Evolutionary conservation across 1,140 invertebrate genomes (phyloP).

Genomic region (Camponotus vicinus): DNA sequence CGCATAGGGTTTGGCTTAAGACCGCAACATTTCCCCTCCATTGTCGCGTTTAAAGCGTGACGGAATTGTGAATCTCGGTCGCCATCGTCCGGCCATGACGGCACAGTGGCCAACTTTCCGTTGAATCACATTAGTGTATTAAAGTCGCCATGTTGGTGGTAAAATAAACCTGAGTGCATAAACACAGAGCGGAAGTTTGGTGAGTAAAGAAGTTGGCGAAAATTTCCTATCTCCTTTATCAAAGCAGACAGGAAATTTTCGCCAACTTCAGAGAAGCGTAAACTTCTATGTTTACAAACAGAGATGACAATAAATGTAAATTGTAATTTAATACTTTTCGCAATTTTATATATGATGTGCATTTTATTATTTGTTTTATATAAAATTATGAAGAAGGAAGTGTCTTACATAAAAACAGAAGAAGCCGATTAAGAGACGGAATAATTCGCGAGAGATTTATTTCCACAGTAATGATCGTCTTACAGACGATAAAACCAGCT

Average conservation of each 20-base stretch:
- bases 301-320: neutral
- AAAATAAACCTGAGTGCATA: neutral
- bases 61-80: constrained; percentile 33
- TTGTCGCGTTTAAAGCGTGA: constrained; percentile 51
- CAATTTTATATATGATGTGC: neutral
- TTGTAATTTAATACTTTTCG: neutral
- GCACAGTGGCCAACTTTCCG: constrained; percentile 44
- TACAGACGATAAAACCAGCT: neutral
- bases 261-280: no score
- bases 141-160: constrained; percentile 56
- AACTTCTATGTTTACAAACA: neutral
- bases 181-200: constrained; percentile 10
- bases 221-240: no score
- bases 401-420: neutral
- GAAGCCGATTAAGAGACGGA: neutral
- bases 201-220: neutral
- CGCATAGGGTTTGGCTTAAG: constrained; percentile 76
- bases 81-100: constrained; percentile 42
- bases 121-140: constrained; percentile 52
- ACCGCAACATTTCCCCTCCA: constrained; percentile 74
- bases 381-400: neutral
- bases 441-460: neutral
- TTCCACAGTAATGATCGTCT: neutral
- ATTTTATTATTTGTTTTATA: neutral
- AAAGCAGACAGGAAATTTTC: neutral